A percentile compares a stretch with the other conserved stretches of the same genome.
phyloP scores from a whole-genome alignment of 2,797 vertebrate species.

The Steatocranus sp. region DNA sequence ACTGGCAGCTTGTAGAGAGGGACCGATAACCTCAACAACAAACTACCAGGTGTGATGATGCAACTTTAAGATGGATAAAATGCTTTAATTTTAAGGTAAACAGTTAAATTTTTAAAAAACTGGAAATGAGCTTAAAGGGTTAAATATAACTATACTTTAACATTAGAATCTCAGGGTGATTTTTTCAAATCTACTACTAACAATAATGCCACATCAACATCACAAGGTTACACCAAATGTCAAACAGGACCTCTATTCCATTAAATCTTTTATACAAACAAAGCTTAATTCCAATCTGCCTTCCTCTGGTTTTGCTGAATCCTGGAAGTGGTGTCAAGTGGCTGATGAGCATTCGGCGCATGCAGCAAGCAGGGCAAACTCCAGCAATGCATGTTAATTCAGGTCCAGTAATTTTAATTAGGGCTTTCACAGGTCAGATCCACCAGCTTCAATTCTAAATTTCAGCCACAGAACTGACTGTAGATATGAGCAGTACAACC shows the following conservation, averaged over 20 bases:
- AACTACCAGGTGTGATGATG: neutral
- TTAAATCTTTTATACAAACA: conserved; percentile 8
- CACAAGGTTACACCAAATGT: neutral
- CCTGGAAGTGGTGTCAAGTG: conserved; percentile 50
- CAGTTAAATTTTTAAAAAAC: neutral
- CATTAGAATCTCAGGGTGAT: neutral
- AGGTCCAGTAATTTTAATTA: conserved; percentile 48
- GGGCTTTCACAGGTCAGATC: conserved; percentile 16
- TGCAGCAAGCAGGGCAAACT: conserved; percentile 29
- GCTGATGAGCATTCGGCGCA: conserved; percentile 37
- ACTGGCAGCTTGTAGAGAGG: neutral
- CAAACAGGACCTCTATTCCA: neutral
- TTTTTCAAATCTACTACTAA: neutral
- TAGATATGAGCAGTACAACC: neutral
- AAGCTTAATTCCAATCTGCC: neutral
- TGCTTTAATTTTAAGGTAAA: neutral
- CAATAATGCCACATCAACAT: neutral
- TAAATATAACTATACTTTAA: neutral
- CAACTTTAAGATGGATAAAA: neutral
- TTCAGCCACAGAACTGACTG: neutral
- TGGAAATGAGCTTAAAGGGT: neutral
- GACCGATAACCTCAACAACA: neutral
- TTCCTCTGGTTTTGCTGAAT: conserved; percentile 21
- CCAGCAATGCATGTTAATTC: conserved; percentile 48
- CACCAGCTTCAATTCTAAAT: conserved; percentile 3